These are phyloP conservation scores for Pterophyllum scalare DNA, from an alignment of 2,113 vertebrate genomes.

Conservation along the genomic window DNA sequence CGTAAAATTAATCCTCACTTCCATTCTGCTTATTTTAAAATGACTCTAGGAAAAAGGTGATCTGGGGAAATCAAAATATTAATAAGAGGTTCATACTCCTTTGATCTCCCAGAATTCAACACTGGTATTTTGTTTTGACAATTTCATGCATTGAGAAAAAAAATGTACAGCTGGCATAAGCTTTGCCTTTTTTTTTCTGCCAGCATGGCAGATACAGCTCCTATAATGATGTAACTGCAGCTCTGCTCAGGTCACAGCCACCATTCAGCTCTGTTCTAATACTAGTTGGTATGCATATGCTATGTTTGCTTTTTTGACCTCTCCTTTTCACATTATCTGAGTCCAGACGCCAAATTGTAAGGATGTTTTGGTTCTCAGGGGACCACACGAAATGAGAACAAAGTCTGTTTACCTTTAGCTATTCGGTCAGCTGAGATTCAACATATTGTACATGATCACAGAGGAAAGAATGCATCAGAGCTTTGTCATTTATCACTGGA, in stretches of 20 bases:
- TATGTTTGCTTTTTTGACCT: conserved; percentile 35
- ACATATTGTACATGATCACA: conserved; percentile 24
- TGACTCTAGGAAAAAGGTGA: background rate
- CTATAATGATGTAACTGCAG: conserved; percentile 6
- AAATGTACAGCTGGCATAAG: background rate
- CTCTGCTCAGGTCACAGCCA: conserved; percentile 3
- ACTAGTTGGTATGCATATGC: conserved; percentile 27
- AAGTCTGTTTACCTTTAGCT: conserved; percentile 60
- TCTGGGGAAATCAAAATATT: background rate
- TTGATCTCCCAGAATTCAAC: background rate
- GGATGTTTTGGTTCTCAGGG: conserved; percentile 53
- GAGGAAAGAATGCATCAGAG: conserved; percentile 51
- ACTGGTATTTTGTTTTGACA: background rate
- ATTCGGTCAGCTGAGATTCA: conserved; percentile 23
- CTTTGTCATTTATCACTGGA: conserved; percentile 60
- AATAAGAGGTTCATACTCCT: background rate
- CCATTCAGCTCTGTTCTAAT: conserved; percentile 2
- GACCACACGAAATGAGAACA: conserved; percentile 56
- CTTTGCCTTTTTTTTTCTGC: background rate
- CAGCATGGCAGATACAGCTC: background rate
- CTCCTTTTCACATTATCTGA: conserved; percentile 30
- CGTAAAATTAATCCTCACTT: background rate
- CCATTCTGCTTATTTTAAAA: conserved; percentile 3
- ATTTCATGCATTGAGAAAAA: background rate
- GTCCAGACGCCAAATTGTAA: conserved; percentile 30